These are phyloP conservation scores for Pomacea maculata DNA, from an alignment of 1,140 invertebrate species.

Conservation along the genomic window DNA sequence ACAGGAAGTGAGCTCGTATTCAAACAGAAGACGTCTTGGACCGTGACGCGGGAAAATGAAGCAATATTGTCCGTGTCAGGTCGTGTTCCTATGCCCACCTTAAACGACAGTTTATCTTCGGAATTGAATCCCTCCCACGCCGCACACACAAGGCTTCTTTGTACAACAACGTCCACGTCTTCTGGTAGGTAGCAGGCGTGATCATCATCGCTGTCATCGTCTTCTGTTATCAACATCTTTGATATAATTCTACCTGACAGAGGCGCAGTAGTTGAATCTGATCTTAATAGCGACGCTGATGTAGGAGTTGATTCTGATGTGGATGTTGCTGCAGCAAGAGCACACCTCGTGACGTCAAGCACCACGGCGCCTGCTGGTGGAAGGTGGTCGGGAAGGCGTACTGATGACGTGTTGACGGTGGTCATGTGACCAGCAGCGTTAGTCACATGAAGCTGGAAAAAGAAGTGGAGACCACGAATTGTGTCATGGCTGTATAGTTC, in stretches of 20 bases:
- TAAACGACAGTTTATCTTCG: conserved; percentile 26
- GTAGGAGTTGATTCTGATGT: neutral
- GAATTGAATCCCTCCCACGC: conserved; percentile 37
- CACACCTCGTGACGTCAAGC: conserved; percentile 23
- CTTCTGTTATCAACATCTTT: neutral
- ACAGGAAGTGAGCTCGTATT: neutral
- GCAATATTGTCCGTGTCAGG: neutral
- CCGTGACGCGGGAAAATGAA: neutral
- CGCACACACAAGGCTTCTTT: conserved; percentile 25
- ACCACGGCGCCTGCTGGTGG: conserved; percentile 34
- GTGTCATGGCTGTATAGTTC: conserved; percentile 24
- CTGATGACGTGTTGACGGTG: conserved; percentile 19
- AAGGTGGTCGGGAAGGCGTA: conserved; percentile 33
- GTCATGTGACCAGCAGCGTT: conserved; percentile 32
- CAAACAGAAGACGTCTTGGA: neutral
- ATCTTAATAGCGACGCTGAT: neutral
- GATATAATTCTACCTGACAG: neutral
- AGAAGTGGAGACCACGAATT: conserved; percentile 9
- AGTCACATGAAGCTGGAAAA: conserved; percentile 26
- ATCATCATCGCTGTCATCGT: neutral
- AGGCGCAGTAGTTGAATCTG: neutral
- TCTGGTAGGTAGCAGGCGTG: neutral
- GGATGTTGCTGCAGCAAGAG: neutral
- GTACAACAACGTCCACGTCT: conserved; percentile 24
- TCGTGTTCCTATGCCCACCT: conserved; percentile 33